These are phyloP conservation scores for Leptinotarsa tumamoca DNA, from an alignment of 2,888 invertebrate species.

Conservation along the genomic window DNA sequence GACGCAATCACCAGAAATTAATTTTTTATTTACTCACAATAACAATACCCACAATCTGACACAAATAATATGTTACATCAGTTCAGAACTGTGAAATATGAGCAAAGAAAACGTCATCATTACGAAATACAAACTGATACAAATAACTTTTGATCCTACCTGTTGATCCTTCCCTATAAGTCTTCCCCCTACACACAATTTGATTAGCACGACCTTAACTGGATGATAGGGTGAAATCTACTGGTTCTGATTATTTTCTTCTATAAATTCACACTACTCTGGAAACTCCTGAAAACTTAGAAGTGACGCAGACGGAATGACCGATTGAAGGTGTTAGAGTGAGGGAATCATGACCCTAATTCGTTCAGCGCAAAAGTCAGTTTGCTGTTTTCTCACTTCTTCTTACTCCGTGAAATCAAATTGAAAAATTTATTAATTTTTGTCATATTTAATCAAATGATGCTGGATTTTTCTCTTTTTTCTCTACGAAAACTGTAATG, in stretches of 20 bases:
- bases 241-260: constrained; percentile 18
- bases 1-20: too few species aligned
- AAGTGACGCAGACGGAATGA: constrained; percentile 19
- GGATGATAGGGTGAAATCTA: constrained; percentile 21
- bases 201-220: constrained; percentile 14
- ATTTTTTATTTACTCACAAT: too few species aligned
- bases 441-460: background rate
- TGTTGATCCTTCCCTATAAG: constrained; percentile 19
- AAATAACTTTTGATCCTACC: constrained; percentile 18
- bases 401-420: background rate
- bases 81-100: too few species aligned
- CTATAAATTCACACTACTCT: constrained; percentile 3
- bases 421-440: background rate
- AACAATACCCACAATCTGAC: too few species aligned
- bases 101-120: background rate
- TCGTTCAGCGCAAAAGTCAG: constrained; percentile 4
- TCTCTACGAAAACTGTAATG: too few species aligned
- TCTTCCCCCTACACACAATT: constrained; percentile 16
- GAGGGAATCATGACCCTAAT: constrained; percentile 7
- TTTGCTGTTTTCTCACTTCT: background rate
- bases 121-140: background rate
- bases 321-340: background rate
- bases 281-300: constrained; percentile 28
- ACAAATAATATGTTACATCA: too few species aligned
- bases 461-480: too few species aligned